phyloP scores from a whole-genome alignment of 1,140 invertebrate genomes.

The Schmidtea mediterranea region DNA sequence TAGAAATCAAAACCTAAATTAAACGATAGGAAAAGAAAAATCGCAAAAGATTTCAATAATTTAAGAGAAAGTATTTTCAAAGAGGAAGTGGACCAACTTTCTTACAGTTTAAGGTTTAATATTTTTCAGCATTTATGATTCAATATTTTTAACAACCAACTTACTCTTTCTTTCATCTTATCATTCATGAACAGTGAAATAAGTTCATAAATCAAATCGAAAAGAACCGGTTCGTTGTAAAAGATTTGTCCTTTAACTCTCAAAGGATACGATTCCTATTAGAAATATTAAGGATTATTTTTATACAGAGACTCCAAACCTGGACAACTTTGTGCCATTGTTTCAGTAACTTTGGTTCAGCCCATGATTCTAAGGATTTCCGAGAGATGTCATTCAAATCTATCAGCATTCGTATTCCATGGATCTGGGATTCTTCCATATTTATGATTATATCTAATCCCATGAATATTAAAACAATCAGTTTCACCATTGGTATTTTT shows the following conservation, averaged over 20 bases:
- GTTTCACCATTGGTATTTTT: slow-evolving; percentile 43
- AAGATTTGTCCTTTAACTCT: slow-evolving; percentile 55
- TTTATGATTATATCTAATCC: slow-evolving; percentile 47
- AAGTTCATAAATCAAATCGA: slow-evolving; percentile 47
- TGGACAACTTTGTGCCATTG: slow-evolving; percentile 10
- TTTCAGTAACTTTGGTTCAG: slow-evolving; percentile 43
- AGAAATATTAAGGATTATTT: slow-evolving; percentile 34
- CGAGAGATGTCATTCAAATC: slow-evolving; percentile 34
- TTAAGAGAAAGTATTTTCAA: too few relatives aligned
- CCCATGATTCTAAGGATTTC: slow-evolving; percentile 32
- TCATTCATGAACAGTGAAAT: slow-evolving; percentile 45
- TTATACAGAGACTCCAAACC: slow-evolving; percentile 1
- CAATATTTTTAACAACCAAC: slow-evolving; percentile 9
- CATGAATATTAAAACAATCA: slow-evolving; percentile 44
- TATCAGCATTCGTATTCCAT: slow-evolving; percentile 52
- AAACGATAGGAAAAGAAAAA: too few relatives aligned
- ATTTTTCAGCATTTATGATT: too few relatives aligned
- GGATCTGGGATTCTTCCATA: slow-evolving; percentile 46
- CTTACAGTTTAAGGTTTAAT: too few relatives aligned
- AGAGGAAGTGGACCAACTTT: too few relatives aligned
- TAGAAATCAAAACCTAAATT: too few relatives aligned
- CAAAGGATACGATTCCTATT: slow-evolving; percentile 39
- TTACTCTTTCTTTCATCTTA: slow-evolving; percentile 47
- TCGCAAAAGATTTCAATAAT: too few relatives aligned
- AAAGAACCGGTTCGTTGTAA: slow-evolving; percentile 46